phyloP scores from a whole-genome alignment of 2,888 invertebrate species.

The Lochmaea crataegi region DNA sequence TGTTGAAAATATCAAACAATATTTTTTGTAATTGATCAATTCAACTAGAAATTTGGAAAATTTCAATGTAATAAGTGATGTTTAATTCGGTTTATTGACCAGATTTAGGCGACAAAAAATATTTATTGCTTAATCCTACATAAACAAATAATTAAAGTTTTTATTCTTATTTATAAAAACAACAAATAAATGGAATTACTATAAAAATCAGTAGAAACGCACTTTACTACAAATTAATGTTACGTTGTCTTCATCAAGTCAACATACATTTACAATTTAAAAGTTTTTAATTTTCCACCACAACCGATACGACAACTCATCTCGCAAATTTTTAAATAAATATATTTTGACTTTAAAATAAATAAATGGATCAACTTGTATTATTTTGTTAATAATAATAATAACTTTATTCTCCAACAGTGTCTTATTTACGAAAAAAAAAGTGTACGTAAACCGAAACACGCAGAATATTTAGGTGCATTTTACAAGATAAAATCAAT shows the following conservation, averaged over 20 bases:
- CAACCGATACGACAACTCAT: neutral
- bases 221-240: neutral
- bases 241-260: neutral
- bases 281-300: neutral
- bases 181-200: neutral
- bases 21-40: neutral
- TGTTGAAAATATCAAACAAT: neutral
- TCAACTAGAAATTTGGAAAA: neutral
- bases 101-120: neutral
- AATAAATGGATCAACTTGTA: no score
- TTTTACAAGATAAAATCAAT: no score
- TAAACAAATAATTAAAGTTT: neutral
- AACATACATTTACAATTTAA: neutral
- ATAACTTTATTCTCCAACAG: no score
- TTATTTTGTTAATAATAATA: neutral
- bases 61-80: neutral
- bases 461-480: no score
- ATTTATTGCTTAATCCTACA: neutral
- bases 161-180: conserved; percentile 6
- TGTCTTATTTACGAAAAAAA: no score
- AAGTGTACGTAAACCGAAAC: no score
- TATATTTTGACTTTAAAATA: no score
- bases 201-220: neutral
- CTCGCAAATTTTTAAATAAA: no score
- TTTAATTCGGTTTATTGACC: neutral